phyloP scores from a whole-genome alignment of 2,888 invertebrate species.

The Drosophila conformis region DNA sequence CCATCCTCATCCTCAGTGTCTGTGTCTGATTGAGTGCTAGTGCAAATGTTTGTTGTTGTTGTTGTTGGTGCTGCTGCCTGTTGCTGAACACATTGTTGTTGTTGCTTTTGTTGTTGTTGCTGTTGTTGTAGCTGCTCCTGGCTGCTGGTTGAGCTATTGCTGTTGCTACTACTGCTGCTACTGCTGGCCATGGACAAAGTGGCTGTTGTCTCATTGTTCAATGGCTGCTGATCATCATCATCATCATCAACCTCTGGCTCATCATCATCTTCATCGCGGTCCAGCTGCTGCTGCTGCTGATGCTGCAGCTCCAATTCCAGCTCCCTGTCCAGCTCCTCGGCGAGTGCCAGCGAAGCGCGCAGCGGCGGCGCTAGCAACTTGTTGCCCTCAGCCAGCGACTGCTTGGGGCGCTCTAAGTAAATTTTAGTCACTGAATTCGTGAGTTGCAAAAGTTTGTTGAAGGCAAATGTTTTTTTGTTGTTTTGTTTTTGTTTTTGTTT shows the following conservation, averaged over 20 bases:
- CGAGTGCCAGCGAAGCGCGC: slow-evolving; percentile 67
- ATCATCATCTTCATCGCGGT: slow-evolving; percentile 34
- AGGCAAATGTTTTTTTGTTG: slow-evolving; percentile 7
- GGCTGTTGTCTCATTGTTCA: slow-evolving; percentile 75
- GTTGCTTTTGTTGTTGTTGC: slow-evolving; percentile 8
- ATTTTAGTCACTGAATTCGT: slow-evolving; percentile 73
- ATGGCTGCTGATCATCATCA: slow-evolving; percentile 81
- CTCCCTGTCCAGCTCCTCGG: slow-evolving; percentile 71
- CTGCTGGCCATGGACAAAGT: slow-evolving; percentile 60
- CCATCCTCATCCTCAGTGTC: slow-evolving; percentile 76
- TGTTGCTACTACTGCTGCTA: slow-evolving; percentile 36
- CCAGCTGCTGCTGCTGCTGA: slow-evolving; percentile 8
- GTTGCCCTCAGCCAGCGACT: slow-evolving; percentile 23
- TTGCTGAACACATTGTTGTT: slow-evolving; percentile 20
- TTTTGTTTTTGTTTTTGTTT: slow-evolving; percentile 1
- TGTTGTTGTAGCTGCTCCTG: slow-evolving; percentile 29
- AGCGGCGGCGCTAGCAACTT: slow-evolving; percentile 48
- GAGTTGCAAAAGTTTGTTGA: slow-evolving; percentile 42
- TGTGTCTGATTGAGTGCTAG: slow-evolving; percentile 67
- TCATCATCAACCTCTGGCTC: slow-evolving; percentile 63
- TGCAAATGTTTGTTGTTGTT: slow-evolving; percentile 67
- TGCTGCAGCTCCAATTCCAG: slow-evolving; percentile 61
- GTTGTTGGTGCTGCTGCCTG: slow-evolving; percentile 24
- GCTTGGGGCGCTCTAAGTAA: slow-evolving; percentile 70
- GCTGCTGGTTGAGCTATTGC: slow-evolving; percentile 27